Conservation (phyloP, 2,113 vertebrate species). For the Lagopus leucura region DNA sequence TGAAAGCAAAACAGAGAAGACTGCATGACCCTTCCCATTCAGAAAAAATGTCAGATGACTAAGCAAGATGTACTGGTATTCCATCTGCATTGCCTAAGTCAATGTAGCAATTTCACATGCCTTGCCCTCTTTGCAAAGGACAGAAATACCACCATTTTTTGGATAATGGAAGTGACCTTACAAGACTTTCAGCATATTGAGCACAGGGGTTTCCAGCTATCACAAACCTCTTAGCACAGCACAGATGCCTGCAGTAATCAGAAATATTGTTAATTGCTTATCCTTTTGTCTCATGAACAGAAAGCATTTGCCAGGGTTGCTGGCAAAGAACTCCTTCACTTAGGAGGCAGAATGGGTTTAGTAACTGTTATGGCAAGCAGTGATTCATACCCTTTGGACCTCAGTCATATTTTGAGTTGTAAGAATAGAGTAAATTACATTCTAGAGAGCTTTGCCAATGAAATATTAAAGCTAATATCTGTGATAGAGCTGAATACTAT, state of each 20-base stretch:
- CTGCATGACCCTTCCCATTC: background rate
- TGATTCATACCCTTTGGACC: slow-evolving; percentile 1
- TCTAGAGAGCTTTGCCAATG: background rate
- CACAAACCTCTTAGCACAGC: background rate
- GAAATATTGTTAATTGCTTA: background rate
- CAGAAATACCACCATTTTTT: background rate
- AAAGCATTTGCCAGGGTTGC: background rate
- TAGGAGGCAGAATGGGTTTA: background rate
- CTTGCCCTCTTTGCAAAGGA: background rate
- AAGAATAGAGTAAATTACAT: slow-evolving; percentile 9
- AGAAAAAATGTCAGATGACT: background rate
- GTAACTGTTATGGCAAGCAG: background rate
- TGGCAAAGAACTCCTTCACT: background rate
- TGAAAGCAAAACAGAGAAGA: slow-evolving; percentile 12
- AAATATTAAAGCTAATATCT: background rate
- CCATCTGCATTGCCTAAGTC: background rate
- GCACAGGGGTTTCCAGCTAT: background rate
- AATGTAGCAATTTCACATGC: background rate
- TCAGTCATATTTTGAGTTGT: background rate
- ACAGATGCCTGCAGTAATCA: background rate
- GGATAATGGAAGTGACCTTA: background rate
- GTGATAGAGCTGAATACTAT: background rate
- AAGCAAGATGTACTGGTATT: background rate
- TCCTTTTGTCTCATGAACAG: background rate
- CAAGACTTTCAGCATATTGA: background rate